Percentiles rank a stretch among this genome's conserved stretches.
phyloP scores from a whole-genome alignment of 2,888 invertebrate genomes.

The Nephrotoma guestfalica region DNA sequence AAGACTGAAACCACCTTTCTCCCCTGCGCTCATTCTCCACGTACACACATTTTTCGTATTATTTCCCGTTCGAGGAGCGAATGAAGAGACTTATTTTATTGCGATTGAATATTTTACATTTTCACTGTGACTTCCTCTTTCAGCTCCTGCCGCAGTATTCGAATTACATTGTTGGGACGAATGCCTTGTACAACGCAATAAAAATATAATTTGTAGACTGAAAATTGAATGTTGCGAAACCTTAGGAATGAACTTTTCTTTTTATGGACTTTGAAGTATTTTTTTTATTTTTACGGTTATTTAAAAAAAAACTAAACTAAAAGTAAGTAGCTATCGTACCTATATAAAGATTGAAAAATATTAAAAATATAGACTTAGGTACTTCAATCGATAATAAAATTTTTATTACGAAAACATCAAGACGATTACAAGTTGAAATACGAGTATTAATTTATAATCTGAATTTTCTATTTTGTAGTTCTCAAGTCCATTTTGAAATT shows the following conservation, averaged over 20 bases:
- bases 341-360: no score
- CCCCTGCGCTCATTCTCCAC: no score
- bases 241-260: not conserved
- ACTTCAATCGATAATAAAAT: no score
- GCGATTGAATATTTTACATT: not conserved
- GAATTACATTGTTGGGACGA: not conserved
- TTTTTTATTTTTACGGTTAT: not conserved
- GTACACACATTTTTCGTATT: no score
- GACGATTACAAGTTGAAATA: no score
- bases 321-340: not conserved
- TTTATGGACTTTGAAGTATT: not conserved
- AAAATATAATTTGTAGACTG: not conserved
- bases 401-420: no score
- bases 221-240: not conserved
- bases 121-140: not conserved
- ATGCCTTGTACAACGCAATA: not conserved
- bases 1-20: not conserved
- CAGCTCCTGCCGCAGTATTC: not conserved
- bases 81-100: not conserved
- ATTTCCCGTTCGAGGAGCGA: no score
- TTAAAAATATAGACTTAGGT: no score
- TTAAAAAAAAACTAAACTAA: not conserved
- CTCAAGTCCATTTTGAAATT: no score
- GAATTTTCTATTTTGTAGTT: no score
- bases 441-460: no score